A percentile compares a stretch with the other conserved stretches of the same genome.
These are phyloP conservation scores for Polyommatus iphigenia DNA, from an alignment of 2,888 invertebrate species.

Conservation along the genomic window DNA sequence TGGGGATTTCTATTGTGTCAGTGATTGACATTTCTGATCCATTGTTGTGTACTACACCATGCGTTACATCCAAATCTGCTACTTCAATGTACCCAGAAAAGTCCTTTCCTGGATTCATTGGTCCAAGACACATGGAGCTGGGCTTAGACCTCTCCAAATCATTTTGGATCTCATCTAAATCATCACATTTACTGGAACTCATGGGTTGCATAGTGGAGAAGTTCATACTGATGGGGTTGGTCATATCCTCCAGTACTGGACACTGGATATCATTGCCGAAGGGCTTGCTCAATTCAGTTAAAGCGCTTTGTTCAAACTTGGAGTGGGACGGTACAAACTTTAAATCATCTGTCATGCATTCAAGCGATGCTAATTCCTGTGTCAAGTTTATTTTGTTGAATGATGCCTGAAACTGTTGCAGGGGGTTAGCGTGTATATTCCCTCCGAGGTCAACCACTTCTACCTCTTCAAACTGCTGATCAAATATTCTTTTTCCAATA, in stretches of 20 bases:
- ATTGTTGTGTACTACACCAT: constrained; percentile 48
- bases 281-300: constrained; percentile 61
- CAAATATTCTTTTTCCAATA: constrained; percentile 61
- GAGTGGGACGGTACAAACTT: constrained; percentile 51
- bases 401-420: constrained; percentile 50
- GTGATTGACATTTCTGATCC: constrained; percentile 70
- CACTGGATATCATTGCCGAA: constrained; percentile 58
- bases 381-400: constrained; percentile 55
- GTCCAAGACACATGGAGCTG: constrained; percentile 48
- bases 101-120: constrained; percentile 47
- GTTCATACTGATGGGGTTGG: constrained; percentile 60
- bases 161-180: constrained; percentile 63
- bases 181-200: constrained; percentile 50
- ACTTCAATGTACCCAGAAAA: constrained; percentile 65
- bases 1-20: constrained; percentile 58
- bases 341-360: constrained; percentile 49
- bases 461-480: constrained; percentile 65
- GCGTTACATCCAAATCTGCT: constrained; percentile 63
- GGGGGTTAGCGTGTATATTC: constrained; percentile 43
- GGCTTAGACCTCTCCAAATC: constrained; percentile 51
- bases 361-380: constrained; percentile 54
- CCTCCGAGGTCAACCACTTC: constrained; percentile 57
- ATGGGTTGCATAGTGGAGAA: constrained; percentile 58
- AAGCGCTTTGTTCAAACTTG: constrained; percentile 60
- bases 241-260: constrained; percentile 51